Percentiles rank a stretch among this genome's conserved stretches.
phyloP scores from a whole-genome alignment of 2,888 invertebrate genomes.

The Keiferia lycopersicella region DNA sequence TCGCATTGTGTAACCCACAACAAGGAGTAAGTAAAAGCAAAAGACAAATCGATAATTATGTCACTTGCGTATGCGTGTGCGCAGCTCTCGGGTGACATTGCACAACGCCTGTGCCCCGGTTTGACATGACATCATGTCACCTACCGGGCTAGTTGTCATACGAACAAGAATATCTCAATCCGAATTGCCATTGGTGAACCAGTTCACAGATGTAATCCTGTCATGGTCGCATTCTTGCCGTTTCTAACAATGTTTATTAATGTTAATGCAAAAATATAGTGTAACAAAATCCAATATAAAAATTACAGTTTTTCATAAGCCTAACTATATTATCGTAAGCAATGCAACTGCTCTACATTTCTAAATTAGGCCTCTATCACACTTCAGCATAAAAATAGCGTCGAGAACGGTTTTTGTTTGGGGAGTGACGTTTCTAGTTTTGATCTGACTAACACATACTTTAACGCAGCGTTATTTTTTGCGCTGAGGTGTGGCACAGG shows the following conservation, averaged over 20 bases:
- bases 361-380: not conserved
- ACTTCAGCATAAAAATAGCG: too few relatives aligned
- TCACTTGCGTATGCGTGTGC: slow-evolving; percentile 22
- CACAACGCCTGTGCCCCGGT: slow-evolving; percentile 18
- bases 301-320: slow-evolving; percentile 6
- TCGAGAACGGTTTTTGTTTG: too few relatives aligned
- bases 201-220: not conserved
- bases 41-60: slow-evolving; percentile 27
- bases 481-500: too few relatives aligned
- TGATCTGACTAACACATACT: too few relatives aligned
- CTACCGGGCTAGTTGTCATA: slow-evolving; percentile 12
- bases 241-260: not conserved
- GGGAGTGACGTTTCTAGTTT: too few relatives aligned
- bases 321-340: not conserved
- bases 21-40: slow-evolving; percentile 13
- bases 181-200: not conserved
- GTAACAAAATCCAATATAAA: slow-evolving; percentile 2
- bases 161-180: not conserved
- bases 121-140: slow-evolving; percentile 25
- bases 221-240: not conserved
- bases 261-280: slow-evolving; percentile 1
- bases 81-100: slow-evolving; percentile 20
- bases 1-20: slow-evolving; percentile 12
- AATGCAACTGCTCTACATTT: slow-evolving; percentile 29
- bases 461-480: too few relatives aligned